Conservation (phyloP, 2,797 vertebrate species). For the Pogonophryne albipinna region DNA sequence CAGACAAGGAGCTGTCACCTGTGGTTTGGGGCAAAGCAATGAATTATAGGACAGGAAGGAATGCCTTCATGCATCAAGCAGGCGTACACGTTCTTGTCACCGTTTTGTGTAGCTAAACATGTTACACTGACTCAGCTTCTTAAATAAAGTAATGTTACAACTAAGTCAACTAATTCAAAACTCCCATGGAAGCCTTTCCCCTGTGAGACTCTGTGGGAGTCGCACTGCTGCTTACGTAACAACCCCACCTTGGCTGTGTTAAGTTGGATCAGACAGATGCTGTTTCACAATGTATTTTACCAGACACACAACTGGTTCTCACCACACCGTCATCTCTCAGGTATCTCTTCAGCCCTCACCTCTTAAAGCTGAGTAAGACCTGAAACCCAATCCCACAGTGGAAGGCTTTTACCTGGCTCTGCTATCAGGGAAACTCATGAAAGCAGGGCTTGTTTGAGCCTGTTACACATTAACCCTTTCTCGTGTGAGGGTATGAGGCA, state of each 20-base stretch:
- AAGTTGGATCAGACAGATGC: not conserved
- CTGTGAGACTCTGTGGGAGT: not conserved
- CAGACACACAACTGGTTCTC: constrained; percentile 46
- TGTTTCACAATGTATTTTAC: constrained; percentile 9
- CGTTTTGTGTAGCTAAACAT: not conserved
- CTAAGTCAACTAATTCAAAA: not conserved
- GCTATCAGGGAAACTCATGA: constrained; percentile 66
- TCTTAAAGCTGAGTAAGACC: constrained; percentile 34
- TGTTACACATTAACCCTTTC: constrained; percentile 80
- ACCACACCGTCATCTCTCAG: constrained; percentile 29
- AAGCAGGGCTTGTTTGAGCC: constrained; percentile 73
- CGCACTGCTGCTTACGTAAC: constrained; percentile 27
- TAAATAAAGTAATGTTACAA: not conserved
- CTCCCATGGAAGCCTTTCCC: constrained; percentile 1
- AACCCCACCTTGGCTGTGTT: not conserved
- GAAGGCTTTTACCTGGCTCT: constrained; percentile 53
- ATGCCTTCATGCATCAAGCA: constrained; percentile 14
- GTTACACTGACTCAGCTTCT: not conserved
- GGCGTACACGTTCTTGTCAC: constrained; percentile 1
- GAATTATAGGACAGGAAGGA: constrained; percentile 18
- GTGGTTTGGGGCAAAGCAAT: constrained; percentile 3
- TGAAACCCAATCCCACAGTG: constrained; percentile 67
- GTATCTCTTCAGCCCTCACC: constrained; percentile 39
- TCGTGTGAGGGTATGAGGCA: constrained; percentile 18
- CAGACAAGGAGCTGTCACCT: not conserved